A percentile compares a stretch with the other conserved stretches of the same genome.
phyloP scores from a whole-genome alignment of 2,888 invertebrate genomes.

The Tetramorium bicarinatum region DNA sequence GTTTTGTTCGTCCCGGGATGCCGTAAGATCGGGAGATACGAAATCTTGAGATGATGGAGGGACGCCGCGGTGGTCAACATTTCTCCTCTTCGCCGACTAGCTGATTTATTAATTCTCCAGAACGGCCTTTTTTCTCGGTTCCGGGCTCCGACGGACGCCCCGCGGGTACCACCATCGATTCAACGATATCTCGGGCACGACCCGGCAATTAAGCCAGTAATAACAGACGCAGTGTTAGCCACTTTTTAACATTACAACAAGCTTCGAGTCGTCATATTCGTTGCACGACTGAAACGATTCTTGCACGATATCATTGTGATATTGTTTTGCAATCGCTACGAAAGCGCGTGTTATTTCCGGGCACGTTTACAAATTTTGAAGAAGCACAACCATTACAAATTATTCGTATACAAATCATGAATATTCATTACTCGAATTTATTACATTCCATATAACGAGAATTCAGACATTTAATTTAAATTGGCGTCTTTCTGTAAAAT shows the following conservation, averaged over 20 bases:
- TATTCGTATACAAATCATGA: neutral
- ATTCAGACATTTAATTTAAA: conserved; percentile 11
- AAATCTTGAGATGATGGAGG: conserved; percentile 64
- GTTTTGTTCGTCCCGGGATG: conserved; percentile 67
- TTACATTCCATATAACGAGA: neutral
- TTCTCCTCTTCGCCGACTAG: conserved; percentile 19
- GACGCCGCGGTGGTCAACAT: conserved; percentile 65
- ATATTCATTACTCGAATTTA: conserved; percentile 8
- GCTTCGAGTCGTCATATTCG: conserved; percentile 29
- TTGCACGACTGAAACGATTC: neutral
- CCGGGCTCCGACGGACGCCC: conserved; percentile 27
- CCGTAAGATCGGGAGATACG: conserved; percentile 68
- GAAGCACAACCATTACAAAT: neutral
- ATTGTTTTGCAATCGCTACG: conserved; percentile 23
- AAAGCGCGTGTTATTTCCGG: conserved; percentile 3
- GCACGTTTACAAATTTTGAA: conserved; percentile 15
- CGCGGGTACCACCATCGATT: conserved; percentile 69
- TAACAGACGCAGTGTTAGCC: conserved; percentile 69
- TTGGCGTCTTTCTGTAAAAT: neutral
- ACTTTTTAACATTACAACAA: conserved; percentile 65
- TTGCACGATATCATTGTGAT: conserved; percentile 17
- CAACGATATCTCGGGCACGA: conserved; percentile 64
- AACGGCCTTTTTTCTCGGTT: conserved; percentile 54
- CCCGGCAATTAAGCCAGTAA: conserved; percentile 77
- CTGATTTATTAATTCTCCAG: conserved; percentile 78